Conservation (phyloP, 2,888 invertebrate species). For the Odontothrips loti region DNA sequence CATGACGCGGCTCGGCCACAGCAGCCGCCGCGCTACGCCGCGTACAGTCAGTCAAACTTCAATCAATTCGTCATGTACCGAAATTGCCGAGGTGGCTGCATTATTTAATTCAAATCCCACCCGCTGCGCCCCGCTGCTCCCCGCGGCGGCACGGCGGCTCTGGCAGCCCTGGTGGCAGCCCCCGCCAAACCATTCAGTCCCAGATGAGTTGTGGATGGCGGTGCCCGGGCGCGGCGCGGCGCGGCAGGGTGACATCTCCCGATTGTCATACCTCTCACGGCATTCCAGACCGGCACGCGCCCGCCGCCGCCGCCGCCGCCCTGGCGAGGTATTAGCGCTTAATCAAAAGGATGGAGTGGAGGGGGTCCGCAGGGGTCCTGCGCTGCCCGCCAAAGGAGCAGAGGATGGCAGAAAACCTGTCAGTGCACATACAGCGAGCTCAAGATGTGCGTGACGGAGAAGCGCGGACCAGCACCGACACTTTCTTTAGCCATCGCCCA, state of each 20-base stretch:
- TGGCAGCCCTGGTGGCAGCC: no score
- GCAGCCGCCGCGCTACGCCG: background rate
- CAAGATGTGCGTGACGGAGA: no score
- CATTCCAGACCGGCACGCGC: background rate
- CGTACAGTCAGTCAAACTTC: background rate
- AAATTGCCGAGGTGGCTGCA: slow-evolving; percentile 24
- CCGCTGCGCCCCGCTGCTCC: slow-evolving; percentile 4
- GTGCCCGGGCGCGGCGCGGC: background rate
- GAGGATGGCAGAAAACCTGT: no score
- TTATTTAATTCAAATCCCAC: slow-evolving; percentile 25
- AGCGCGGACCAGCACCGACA: no score
- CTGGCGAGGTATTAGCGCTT: no score
- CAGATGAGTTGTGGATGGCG: background rate
- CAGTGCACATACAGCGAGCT: no score
- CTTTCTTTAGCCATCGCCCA: no score
- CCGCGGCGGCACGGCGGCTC: background rate
- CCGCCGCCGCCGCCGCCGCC: background rate
- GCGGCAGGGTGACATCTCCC: slow-evolving; percentile 5
- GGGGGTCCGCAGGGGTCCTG: no score
- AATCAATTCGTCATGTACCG: slow-evolving; percentile 25
- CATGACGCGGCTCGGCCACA: background rate
- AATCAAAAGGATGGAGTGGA: no score
- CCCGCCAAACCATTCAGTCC: background rate
- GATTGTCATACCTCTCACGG: background rate
- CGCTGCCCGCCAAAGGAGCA: no score